Base-by-base conservation (phyloP, 2,888 invertebrate species). In the Octonoba sinensis region DNA sequence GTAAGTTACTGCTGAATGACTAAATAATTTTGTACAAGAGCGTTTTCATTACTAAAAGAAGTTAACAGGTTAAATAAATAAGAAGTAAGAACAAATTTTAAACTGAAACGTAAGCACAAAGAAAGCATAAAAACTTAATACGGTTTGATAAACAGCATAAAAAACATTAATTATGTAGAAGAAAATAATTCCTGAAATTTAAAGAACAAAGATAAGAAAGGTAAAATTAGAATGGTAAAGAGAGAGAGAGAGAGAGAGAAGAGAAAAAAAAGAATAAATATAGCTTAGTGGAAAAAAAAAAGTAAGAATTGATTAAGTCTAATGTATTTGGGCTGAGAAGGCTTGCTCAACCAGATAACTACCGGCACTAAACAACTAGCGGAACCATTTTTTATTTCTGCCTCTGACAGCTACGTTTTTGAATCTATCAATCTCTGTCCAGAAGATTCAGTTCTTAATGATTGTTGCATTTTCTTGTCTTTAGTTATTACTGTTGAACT, bases 321-420 rank as follows among this genome's bases (percentile, higher is more conserved):
- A 71, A 70, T 59, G 70, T 78, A 71, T 78, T 78, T 71, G 64
- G 77, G 71, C 79, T 79, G 79, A 73, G 66, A 79, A 79, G 79
- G 79, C 73, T 79, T 79, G 79, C 79, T 79, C 79, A 47, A 79
- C 66, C 72, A 79, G 79, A 79, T 79, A 79, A 79, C 79, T 79
- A 79, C 78, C 51, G 27, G 20, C 71, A 65, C 54, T 20, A 18
- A 16, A 22, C 60, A 18, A 4, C 60, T 11, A 20, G 20, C 60
- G 3, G 20, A 24, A 16, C 60, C 56, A 56, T 56, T 56, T 56
- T 56, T 56, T 56, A 56, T 56, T 56, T 20, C 20, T 56, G n/a
- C 8, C 1, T 12, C 13, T 56, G n/a, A 56, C n/a, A 20, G 6
- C 56, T 13, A 0, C 1, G 20, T 56, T 20, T n/a, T 56, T 11